These are phyloP conservation scores for Brachyptera risi DNA, from an alignment of 2,888 invertebrate genomes.

Conservation along the genomic window DNA sequence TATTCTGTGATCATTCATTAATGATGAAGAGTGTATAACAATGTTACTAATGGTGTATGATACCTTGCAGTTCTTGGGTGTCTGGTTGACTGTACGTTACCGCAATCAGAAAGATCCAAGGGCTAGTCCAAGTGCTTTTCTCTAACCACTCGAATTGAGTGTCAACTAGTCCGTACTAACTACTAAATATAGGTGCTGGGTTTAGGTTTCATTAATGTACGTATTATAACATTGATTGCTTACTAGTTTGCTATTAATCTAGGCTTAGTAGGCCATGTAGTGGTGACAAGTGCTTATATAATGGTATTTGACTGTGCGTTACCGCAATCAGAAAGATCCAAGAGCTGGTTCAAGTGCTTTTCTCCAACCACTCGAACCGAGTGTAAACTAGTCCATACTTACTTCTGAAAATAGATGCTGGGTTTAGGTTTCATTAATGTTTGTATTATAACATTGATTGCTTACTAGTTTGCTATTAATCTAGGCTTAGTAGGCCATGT, in stretches of 20 bases:
- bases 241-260: too few species aligned
- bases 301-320: constrained; percentile 94
- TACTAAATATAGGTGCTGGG: neutral
- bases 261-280: too few species aligned
- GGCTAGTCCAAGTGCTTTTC: constrained; percentile 95
- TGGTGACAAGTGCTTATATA: too few species aligned
- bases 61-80: constrained; percentile 86
- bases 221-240: too few species aligned
- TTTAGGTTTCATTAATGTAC: neutral
- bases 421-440: neutral
- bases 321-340: constrained; percentile 98
- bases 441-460: too few species aligned
- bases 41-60: constrained; percentile 38
- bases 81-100: constrained; percentile 94
- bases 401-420: neutral
- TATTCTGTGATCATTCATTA: too few species aligned
- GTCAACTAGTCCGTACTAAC: constrained; percentile 33
- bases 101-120: constrained; percentile 98
- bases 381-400: constrained; percentile 33
- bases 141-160: constrained; percentile 61
- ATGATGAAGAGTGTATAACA: too few species aligned
- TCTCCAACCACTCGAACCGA: constrained; percentile 66
- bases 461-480: too few species aligned
- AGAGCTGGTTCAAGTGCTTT: constrained; percentile 95
- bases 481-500: too few species aligned